phyloP scores from a whole-genome alignment of 2,888 invertebrate genomes.

The Odontomyia ornata region DNA sequence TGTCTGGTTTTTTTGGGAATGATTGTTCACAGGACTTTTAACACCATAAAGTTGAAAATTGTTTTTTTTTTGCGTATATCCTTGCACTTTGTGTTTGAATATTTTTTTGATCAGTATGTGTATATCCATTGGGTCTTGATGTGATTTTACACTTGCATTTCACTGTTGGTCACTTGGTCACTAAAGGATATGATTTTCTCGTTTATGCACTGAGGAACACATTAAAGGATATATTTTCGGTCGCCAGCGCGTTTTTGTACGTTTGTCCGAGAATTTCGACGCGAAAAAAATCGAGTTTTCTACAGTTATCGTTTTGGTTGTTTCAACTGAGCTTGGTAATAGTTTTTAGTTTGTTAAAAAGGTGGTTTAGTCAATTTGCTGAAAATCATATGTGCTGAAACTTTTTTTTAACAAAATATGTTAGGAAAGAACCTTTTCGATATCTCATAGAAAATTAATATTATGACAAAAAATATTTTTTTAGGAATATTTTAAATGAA shows the following conservation, averaged over 20 bases:
- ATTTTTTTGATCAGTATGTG: not conserved
- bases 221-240: no score
- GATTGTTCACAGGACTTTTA: not conserved
- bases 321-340: constrained; percentile 46
- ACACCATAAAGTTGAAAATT: not conserved
- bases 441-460: no score
- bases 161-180: not conserved
- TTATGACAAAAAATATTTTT: no score
- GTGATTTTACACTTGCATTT: constrained; percentile 2
- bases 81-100: not conserved
- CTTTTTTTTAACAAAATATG: no score
- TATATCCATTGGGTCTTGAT: not conserved
- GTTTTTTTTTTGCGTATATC: not conserved
- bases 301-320: constrained; percentile 32
- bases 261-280: no score
- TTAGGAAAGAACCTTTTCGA: no score
- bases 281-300: no score
- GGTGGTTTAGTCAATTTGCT: constrained; percentile 43
- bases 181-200: no score
- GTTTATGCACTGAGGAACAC: no score
- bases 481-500: no score
- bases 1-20: not conserved
- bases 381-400: constrained; percentile 47
- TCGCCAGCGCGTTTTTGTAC: no score
- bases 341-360: constrained; percentile 29